Evolutionary conservation across 2,888 invertebrate genomes (phyloP).

Genomic region (Seira ritae): DNA sequence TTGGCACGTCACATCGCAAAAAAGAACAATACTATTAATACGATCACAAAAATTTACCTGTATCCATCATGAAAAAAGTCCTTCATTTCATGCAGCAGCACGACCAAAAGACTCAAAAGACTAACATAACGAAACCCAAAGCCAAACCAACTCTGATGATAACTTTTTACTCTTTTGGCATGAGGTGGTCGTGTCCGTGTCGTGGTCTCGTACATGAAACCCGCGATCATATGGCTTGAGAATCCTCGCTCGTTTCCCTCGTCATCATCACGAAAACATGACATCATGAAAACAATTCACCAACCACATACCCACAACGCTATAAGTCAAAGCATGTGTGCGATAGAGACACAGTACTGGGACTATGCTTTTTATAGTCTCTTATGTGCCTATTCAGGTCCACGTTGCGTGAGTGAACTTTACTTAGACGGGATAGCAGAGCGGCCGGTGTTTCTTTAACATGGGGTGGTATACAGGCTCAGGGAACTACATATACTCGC

Average conservation of each 20-base stretch:
- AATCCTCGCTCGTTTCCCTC: constrained; percentile 44
- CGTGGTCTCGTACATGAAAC: constrained; percentile 33
- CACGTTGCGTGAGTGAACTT: background rate
- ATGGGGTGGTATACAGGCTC: background rate
- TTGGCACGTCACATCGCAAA: too few species aligned
- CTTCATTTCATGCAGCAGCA: too few species aligned
- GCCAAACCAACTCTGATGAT: too few species aligned
- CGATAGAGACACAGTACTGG: background rate
- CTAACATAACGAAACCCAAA: too few species aligned
- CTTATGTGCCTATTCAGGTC: background rate
- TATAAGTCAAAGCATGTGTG: background rate
- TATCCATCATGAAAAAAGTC: too few species aligned
- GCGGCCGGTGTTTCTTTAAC: background rate
- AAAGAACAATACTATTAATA: too few species aligned
- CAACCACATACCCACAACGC: constrained; percentile 17
- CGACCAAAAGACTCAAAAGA: too few species aligned
- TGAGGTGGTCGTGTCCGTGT: too few species aligned
- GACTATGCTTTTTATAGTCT: background rate
- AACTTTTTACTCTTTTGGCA: too few species aligned
- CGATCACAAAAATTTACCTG: too few species aligned
- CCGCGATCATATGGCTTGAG: constrained; percentile 49
- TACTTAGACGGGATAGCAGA: background rate
- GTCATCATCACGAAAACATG: constrained; percentile 35
- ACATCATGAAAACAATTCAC: constrained; percentile 53
- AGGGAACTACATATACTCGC: too few species aligned